phyloP scores from a whole-genome alignment of 2,797 vertebrate species.

The Manis crassicaudata region DNA sequence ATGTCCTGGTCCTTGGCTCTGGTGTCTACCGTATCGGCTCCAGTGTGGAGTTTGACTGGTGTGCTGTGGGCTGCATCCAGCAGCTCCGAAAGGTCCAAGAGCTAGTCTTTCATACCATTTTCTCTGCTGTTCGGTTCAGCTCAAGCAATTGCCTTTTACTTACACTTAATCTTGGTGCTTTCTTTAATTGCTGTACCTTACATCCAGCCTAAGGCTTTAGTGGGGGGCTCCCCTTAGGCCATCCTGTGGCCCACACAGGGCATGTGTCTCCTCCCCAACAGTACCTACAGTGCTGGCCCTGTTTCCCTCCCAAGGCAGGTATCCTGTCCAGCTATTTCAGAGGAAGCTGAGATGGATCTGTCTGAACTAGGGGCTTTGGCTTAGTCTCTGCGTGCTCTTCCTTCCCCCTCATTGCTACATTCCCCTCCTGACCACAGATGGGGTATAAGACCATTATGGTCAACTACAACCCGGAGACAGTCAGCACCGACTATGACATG shows the following conservation, averaged over 20 bases:
- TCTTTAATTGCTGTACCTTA: not conserved
- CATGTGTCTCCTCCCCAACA: not conserved
- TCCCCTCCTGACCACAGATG: constrained; percentile 87
- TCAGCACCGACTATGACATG: constrained; percentile 99
- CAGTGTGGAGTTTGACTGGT: constrained; percentile 99
- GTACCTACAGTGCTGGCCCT: not conserved
- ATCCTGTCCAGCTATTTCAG: not conserved
- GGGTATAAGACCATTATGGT: constrained; percentile 99
- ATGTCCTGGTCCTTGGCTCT: constrained; percentile 97
- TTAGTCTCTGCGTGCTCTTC: not conserved
- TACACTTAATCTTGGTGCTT: not conserved
- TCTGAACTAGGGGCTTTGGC: not conserved
- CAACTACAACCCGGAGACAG: constrained; percentile 99
- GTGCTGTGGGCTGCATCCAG: constrained; percentile 96
- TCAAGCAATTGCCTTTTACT: not conserved
- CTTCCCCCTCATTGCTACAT: not conserved
- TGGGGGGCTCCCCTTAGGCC: not conserved
- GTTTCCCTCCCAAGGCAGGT: not conserved
- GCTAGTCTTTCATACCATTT: accelerated
- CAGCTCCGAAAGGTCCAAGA: constrained; percentile 93
- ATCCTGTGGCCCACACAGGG: not conserved
- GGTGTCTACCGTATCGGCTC: constrained; percentile 98
- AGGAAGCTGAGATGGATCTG: not conserved
- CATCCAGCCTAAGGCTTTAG: not conserved
- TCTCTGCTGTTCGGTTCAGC: not conserved